Percentiles rank a stretch among this genome's conserved stretches.
phyloP scores from a whole-genome alignment of 1,140 invertebrate species.

The Drosophila bocki region DNA sequence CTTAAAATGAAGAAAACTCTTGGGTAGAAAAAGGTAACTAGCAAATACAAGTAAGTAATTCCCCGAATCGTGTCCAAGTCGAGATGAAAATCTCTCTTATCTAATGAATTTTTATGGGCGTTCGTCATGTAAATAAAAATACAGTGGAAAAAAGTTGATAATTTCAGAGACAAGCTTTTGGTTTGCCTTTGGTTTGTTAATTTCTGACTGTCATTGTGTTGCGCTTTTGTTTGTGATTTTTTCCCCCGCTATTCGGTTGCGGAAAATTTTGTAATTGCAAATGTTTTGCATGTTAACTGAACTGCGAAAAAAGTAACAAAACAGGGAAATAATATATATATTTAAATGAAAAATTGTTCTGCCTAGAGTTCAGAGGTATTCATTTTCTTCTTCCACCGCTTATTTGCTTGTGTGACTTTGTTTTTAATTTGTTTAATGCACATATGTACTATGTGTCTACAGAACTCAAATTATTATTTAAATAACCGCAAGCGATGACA shows the following conservation, averaged over 20 bases:
- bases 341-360: conserved; percentile 47
- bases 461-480: conserved; percentile 30
- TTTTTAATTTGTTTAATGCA: conserved; percentile 64
- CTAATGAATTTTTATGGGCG: conserved; percentile 33
- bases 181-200: conserved; percentile 31
- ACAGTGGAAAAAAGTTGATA: conserved; percentile 30
- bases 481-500: conserved; percentile 57
- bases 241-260: conserved; percentile 9
- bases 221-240: conserved; percentile 13
- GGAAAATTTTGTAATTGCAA: conserved; percentile 52
- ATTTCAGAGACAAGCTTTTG: conserved; percentile 41
- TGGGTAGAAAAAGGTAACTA: conserved; percentile 13
- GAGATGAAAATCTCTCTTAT: conserved; percentile 49
- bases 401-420: conserved; percentile 32
- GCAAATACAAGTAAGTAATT: conserved; percentile 31
- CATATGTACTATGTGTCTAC: conserved; percentile 42
- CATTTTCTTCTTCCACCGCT: conserved; percentile 15
- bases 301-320: conserved; percentile 34
- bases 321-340: conserved; percentile 8
- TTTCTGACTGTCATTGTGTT: conserved; percentile 23
- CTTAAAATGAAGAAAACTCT: conserved; percentile 30
- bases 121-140: conserved; percentile 38
- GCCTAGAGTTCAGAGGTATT: conserved; percentile 60
- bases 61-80: conserved; percentile 35
- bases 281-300: conserved; percentile 53